Percentiles rank a stretch among this genome's conserved stretches.
These are phyloP conservation scores for Chrysomallon squamiferum DNA, from an alignment of 1,140 invertebrate species.

Conservation along the genomic window DNA sequence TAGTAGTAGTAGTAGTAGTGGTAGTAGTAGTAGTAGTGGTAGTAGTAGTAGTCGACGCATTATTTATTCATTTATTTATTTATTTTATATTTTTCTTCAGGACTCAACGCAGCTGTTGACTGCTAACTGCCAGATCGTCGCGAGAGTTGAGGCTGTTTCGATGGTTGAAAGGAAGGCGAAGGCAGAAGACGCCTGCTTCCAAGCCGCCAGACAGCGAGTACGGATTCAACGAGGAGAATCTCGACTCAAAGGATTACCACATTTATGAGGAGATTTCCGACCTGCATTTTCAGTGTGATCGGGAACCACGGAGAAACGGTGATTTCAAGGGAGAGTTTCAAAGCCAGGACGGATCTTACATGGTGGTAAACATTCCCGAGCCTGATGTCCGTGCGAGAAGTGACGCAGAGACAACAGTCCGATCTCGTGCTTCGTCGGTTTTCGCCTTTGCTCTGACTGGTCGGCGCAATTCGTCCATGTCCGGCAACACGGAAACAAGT, in stretches of 20 bases:
- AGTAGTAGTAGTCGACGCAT: too few relatives aligned
- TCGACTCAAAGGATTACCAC: conserved; percentile 25
- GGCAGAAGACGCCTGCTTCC: conserved; percentile 17
- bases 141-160: too few relatives aligned
- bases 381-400: neutral
- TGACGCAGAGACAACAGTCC: too few relatives aligned
- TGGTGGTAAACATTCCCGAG: conserved; percentile 15
- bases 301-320: too few relatives aligned
- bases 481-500: neutral
- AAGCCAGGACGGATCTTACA: conserved; percentile 13
- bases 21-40: too few relatives aligned
- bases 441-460: conserved; percentile 11
- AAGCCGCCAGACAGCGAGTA: conserved; percentile 31
- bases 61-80: too few relatives aligned
- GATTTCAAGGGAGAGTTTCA: neutral
- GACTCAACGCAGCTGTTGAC: too few relatives aligned
- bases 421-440: too few relatives aligned
- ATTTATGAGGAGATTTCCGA: conserved; percentile 47
- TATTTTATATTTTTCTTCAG: too few relatives aligned
- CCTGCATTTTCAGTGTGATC: conserved; percentile 12
- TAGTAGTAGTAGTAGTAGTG: too few relatives aligned
- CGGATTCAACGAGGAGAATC: conserved; percentile 35
- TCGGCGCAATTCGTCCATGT: neutral
- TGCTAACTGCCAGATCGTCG: too few relatives aligned
- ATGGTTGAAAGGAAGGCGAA: conserved; percentile 37